A percentile compares a stretch with the other conserved stretches of the same genome.
Conservation (phyloP, 2,888 invertebrate species). For the Temnothorax rugatulus region DNA sequence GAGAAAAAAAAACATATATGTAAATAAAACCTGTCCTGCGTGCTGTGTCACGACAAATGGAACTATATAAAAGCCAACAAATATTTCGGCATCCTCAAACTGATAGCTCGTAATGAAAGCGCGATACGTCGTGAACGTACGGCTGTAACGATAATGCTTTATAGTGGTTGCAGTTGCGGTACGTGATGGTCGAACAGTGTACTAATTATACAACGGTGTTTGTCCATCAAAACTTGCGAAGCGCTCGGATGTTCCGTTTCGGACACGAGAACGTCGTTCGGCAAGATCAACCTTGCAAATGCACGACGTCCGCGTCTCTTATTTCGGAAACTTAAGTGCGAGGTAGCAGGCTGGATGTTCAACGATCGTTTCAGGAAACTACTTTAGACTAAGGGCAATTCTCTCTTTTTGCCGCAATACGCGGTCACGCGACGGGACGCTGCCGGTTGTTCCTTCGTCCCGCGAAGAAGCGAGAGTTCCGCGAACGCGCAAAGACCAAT, state of each 20-base stretch:
- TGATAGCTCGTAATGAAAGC: constrained; percentile 30
- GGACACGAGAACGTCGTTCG: constrained; percentile 28
- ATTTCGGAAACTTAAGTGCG: constrained; percentile 43
- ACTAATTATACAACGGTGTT: neutral
- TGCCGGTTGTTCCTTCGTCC: constrained; percentile 25
- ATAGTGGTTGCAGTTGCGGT: neutral
- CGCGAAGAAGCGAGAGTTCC: constrained; percentile 22
- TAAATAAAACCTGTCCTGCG: constrained; percentile 14
- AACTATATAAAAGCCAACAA: constrained; percentile 19
- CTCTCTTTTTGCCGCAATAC: constrained; percentile 56
- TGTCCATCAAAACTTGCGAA: neutral
- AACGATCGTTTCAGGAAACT: constrained; percentile 61
- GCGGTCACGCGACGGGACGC: constrained; percentile 66
- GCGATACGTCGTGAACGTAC: neutral
- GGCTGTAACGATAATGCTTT: neutral
- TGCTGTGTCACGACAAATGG: constrained; percentile 16
- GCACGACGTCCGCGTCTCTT: constrained; percentile 18
- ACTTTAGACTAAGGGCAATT: constrained; percentile 61
- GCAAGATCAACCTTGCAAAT: constrained; percentile 23
- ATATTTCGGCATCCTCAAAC: constrained; percentile 21
- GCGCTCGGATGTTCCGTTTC: neutral
- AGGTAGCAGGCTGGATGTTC: constrained; percentile 41
- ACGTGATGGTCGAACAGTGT: constrained; percentile 27
- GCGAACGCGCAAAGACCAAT: constrained; percentile 54
- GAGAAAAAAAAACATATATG: neutral